Percentiles rank a stretch among this genome's conserved stretches.
Evolutionary conservation across 2,797 vertebrate genomes (phyloP).

Genomic region (Petrocephalus schoutedeni): DNA sequence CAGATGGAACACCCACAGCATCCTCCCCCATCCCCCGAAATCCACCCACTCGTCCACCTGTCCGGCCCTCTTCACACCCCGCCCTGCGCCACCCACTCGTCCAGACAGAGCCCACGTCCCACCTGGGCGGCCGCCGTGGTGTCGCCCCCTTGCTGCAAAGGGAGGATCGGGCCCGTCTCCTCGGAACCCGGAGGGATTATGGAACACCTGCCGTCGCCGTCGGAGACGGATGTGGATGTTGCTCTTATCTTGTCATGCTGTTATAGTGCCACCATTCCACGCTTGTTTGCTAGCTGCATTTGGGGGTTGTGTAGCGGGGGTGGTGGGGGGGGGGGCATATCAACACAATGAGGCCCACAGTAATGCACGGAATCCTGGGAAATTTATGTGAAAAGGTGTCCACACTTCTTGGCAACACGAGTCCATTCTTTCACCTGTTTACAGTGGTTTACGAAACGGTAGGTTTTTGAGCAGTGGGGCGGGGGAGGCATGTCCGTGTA

Average conservation of each 20-base stretch:
- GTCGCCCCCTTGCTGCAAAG: neutral
- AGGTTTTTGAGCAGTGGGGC: neutral
- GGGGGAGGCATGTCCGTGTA: neutral
- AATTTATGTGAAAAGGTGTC: neutral
- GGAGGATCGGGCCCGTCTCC: neutral
- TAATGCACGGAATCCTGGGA: neutral
- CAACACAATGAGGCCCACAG: slow-evolving; percentile 28
- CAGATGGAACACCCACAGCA: slow-evolving; percentile 30
- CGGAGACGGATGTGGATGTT: neutral
- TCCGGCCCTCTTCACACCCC: neutral
- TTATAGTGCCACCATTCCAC: neutral
- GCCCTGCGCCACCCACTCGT: neutral
- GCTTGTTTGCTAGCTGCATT: neutral
- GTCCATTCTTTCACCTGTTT: slow-evolving; percentile 31
- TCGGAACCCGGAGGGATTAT: neutral
- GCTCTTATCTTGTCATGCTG: neutral
- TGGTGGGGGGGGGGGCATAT: neutral
- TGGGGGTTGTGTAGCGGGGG: too few relatives aligned
- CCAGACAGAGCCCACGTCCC: neutral
- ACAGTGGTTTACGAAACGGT: slow-evolving; percentile 4
- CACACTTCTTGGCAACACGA: neutral
- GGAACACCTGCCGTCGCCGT: neutral
- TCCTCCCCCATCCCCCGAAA: neutral
- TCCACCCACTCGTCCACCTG: neutral
- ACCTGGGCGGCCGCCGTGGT: neutral